These are phyloP conservation scores for Agrypnia vestita DNA, from an alignment of 1,140 invertebrate genomes.

Conservation along the genomic window DNA sequence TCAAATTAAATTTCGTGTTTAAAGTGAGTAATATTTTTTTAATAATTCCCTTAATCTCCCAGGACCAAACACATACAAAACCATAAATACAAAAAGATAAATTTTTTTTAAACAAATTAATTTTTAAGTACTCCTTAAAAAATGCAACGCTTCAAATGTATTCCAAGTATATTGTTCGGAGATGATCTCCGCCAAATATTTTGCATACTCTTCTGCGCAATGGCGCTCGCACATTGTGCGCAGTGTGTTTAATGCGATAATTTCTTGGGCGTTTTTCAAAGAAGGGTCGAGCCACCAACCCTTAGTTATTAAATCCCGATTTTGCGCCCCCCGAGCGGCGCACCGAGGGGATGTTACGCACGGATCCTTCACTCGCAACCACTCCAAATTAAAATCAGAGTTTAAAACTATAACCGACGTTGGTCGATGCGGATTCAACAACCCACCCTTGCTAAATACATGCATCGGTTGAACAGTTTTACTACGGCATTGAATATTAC, in stretches of 20 bases:
- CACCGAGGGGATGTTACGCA: not conserved
- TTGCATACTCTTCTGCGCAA: constrained; percentile 7
- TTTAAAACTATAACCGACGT: constrained; percentile 43
- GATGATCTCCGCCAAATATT: not conserved
- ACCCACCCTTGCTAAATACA: not conserved
- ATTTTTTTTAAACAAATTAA: too few species aligned
- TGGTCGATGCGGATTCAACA: constrained; percentile 11
- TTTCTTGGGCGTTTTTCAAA: constrained; percentile 45
- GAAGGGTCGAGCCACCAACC: constrained; percentile 45
- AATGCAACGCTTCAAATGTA: too few species aligned
- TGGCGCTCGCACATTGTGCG: constrained; percentile 19
- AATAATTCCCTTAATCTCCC: too few species aligned
- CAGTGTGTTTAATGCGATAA: constrained; percentile 46
- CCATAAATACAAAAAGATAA: too few species aligned
- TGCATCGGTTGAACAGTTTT: constrained; percentile 7
- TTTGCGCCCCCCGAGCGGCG: constrained; percentile 5
- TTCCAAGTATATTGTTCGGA: too few species aligned
- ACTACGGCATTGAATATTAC: not conserved
- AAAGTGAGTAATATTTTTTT: too few species aligned
- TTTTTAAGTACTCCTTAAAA: too few species aligned
- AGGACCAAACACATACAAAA: too few species aligned
- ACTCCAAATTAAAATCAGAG: constrained; percentile 38
- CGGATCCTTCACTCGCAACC: constrained; percentile 36
- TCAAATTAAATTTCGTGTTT: too few species aligned
- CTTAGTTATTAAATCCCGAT: constrained; percentile 55